Base-by-base conservation (phyloP, 2,888 invertebrate genomes). In the Lamproptera curius region DNA sequence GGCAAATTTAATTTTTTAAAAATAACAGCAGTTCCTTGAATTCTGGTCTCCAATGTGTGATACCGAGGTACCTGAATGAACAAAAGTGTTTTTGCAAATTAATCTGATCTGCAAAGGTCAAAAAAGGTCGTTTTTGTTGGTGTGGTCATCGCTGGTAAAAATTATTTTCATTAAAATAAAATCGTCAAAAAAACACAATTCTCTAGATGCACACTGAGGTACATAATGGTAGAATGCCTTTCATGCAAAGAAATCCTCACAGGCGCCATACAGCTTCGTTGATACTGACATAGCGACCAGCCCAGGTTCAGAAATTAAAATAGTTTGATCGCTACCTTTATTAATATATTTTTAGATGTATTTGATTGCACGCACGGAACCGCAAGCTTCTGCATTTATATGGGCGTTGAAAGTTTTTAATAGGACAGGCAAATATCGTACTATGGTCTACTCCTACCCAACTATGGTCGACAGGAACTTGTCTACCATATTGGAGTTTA, bases 141-240 rank as follows among this genome's bases (percentile, higher is more conserved):
- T 23, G 23, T 23, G 4, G 23, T 23, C 23, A 16, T 46, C 34
- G 16, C 34, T 17, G n/a, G 33, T 35, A 8, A 14, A 20, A 46
- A 42, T 46, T 15, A 16, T 38, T 16, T 16, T 8, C 53, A 16
- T 63, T 70, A 42, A 74, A 70, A 45, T 64, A 69, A 16, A 73
- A 56, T 17, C 72, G 38, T 39, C 56, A n/a, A n/a, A n/a, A n/a
- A n/a, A n/a, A n/a, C 43, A 17, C 61, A 58, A 57, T 2, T 58
- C 55, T 34, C 34, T 34, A 58, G 31, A 34, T 58, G 56, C 1
- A 56, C 55, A 26, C 16, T 50, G 9, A 56, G 40, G 36, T 56
- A 54, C n/a, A 47, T 53, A 1, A 58, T 57, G 3, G 34, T 34
- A 11, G 34, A 14, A 6, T n/a, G 56, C 28, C 2, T 50, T 6